Evolutionary conservation across 2,888 invertebrate species (phyloP).

Genomic region (Micoletzkya japonica): DNA sequence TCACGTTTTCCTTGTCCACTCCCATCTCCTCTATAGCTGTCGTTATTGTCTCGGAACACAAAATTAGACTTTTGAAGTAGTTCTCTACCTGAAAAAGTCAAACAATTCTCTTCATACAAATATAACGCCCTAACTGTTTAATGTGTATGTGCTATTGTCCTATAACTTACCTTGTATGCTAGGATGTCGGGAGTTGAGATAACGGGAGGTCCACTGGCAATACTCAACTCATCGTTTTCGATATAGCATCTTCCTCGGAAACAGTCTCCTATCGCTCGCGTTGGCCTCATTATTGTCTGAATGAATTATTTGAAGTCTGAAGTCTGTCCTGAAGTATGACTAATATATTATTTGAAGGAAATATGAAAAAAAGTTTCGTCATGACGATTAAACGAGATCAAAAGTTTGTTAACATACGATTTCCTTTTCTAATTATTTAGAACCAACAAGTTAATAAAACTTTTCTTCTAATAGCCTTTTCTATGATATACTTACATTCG

Average conservation of each 20-base stretch:
- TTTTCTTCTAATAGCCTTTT: too few species aligned
- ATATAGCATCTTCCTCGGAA: constrained; percentile 38
- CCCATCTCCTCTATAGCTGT: constrained; percentile 8
- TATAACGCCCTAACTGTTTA: neutral
- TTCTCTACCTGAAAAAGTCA: constrained; percentile 36
- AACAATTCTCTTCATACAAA: neutral
- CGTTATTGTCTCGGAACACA: constrained; percentile 42
- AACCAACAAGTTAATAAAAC: too few species aligned
- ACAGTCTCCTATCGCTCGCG: constrained; percentile 45
- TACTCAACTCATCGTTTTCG: constrained; percentile 34
- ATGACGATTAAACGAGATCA: neutral
- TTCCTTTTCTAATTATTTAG: too few species aligned
- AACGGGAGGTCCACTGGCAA: constrained; percentile 35
- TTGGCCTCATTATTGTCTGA: constrained; percentile 39
- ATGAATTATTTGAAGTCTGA: constrained; percentile 9
- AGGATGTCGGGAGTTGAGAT: constrained; percentile 8
- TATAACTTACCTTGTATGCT: constrained; percentile 7
- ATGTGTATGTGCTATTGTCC: neutral
- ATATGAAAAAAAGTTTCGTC: neutral
- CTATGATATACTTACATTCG: too few species aligned
- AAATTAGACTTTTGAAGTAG: constrained; percentile 34
- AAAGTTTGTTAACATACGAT: too few species aligned
- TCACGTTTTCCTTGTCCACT: neutral
- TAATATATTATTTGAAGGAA: neutral
- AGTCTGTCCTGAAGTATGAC: neutral